phyloP scores from a whole-genome alignment of 2,113 vertebrate genomes.

The Pelodiscus sinensis region DNA sequence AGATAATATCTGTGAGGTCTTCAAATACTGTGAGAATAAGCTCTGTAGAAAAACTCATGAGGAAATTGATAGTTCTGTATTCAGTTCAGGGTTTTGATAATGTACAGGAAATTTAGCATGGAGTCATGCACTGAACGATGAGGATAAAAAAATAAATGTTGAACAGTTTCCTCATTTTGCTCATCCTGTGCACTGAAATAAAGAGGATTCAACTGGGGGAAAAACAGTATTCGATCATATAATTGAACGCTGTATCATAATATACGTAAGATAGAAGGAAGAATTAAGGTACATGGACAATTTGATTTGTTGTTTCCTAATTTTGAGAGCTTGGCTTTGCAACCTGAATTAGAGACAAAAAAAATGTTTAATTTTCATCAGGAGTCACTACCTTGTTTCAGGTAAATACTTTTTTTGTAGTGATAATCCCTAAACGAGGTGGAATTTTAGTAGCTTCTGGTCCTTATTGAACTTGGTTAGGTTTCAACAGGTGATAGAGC shows the following conservation, averaged over 20 bases:
- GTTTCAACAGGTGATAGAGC: background rate
- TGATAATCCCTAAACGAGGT: conserved; percentile 1
- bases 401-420: background rate
- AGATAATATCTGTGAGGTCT: background rate
- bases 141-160: conserved; percentile 28
- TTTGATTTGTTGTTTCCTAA: background rate
- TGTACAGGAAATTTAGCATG: background rate
- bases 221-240: conserved; percentile 6
- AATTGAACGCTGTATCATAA: conserved; percentile 5
- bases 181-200: background rate
- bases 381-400: background rate
- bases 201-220: background rate
- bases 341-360: background rate
- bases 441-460: background rate
- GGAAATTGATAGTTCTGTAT: background rate
- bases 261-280: background rate
- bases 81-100: background rate
- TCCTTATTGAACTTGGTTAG: background rate
- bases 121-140: background rate
- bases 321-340: background rate
- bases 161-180: background rate
- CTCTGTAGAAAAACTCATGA: background rate
- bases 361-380: background rate
- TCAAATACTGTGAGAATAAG: background rate
- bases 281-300: background rate